These are phyloP conservation scores for Drosophila persimilis DNA, from an alignment of 1,140 invertebrate genomes.

Conservation along the genomic window DNA sequence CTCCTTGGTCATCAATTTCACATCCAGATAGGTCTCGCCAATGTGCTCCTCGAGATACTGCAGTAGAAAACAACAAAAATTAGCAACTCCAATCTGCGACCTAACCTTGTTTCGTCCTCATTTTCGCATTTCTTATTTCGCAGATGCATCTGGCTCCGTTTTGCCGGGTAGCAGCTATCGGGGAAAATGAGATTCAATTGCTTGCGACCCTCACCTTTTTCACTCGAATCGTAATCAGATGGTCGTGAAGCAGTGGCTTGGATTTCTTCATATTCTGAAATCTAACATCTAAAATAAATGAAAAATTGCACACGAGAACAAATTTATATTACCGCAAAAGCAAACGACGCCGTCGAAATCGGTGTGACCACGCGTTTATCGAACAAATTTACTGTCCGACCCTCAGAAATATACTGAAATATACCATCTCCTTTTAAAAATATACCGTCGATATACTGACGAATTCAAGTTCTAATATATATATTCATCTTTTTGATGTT, in stretches of 20 bases:
- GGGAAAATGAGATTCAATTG: too few relatives aligned
- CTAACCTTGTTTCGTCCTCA: conserved; percentile 68
- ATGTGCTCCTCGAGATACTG: conserved; percentile 89
- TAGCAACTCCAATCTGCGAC: conserved; percentile 20
- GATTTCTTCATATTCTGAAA: conserved; percentile 72
- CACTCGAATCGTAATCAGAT: conserved; percentile 73
- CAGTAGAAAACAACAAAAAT: conserved; percentile 14
- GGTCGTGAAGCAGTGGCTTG: conserved; percentile 74
- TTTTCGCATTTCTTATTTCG: conserved; percentile 1
- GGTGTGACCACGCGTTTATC: background rate
- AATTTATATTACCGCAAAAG: conserved; percentile 33
- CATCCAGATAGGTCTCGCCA: conserved; percentile 88
- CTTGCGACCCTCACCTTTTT: conserved; percentile 63
- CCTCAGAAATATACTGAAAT: too few relatives aligned
- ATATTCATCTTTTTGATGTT: too few relatives aligned
- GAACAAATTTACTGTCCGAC: too few relatives aligned
- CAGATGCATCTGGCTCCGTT: background rate
- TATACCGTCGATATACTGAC: too few relatives aligned
- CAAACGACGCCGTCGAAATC: conserved; percentile 58
- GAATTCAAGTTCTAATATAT: too few relatives aligned
- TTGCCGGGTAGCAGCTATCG: conserved; percentile 15
- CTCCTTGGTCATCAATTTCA: conserved; percentile 89
- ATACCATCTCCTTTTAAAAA: too few relatives aligned
- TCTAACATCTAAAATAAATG: conserved; percentile 21
- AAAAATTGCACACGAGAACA: conserved; percentile 39